Percentiles rank a stretch among this genome's conserved stretches.
phyloP scores from a whole-genome alignment of 2,797 vertebrate genomes.

The Sebastiscus albofasciatus region DNA sequence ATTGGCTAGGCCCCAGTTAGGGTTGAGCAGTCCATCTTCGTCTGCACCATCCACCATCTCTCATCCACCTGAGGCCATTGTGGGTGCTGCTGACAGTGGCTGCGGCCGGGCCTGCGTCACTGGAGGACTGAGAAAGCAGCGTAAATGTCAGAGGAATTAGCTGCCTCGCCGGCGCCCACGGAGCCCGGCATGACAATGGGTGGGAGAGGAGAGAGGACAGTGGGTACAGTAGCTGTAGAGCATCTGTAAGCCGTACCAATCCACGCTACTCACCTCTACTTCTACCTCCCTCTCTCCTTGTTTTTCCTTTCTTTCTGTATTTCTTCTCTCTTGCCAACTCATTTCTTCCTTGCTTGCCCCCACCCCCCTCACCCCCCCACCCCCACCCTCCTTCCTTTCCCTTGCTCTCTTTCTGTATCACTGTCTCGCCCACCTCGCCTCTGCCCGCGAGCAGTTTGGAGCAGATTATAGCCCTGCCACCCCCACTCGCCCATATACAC shows the following conservation, averaged over 20 bases:
- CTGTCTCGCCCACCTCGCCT: constrained; percentile 83
- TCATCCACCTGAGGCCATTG: constrained; percentile 65
- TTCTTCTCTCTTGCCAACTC: constrained; percentile 63
- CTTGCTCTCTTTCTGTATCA: constrained; percentile 78
- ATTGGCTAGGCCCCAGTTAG: constrained; percentile 29
- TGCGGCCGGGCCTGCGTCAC: constrained; percentile 68
- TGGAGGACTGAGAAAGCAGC: constrained; percentile 64
- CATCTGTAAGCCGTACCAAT: constrained; percentile 45
- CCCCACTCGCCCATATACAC: constrained; percentile 78
- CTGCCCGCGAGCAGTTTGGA: constrained; percentile 82
- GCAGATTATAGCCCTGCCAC: constrained; percentile 83
- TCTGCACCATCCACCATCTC: constrained; percentile 44
- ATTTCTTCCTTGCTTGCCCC: constrained; percentile 48
- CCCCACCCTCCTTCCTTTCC: constrained; percentile 12
- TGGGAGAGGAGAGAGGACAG: constrained; percentile 71
- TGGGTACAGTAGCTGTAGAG: constrained; percentile 61
- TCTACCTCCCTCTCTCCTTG: constrained; percentile 29
- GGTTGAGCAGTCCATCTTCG: constrained; percentile 32
- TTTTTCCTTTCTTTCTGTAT: constrained; percentile 44
- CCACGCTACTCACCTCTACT: constrained; percentile 41
- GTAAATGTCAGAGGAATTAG: constrained; percentile 86
- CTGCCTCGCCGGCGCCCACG: constrained; percentile 72
- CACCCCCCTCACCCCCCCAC: neutral
- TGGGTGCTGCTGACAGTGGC: constrained; percentile 55
- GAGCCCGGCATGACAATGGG: constrained; percentile 73